Evolutionary conservation across 2,113 vertebrate species (phyloP), one percentile per base, ranked within the genome.

Genomic region (Rhinichthys klamathensis): DNA sequence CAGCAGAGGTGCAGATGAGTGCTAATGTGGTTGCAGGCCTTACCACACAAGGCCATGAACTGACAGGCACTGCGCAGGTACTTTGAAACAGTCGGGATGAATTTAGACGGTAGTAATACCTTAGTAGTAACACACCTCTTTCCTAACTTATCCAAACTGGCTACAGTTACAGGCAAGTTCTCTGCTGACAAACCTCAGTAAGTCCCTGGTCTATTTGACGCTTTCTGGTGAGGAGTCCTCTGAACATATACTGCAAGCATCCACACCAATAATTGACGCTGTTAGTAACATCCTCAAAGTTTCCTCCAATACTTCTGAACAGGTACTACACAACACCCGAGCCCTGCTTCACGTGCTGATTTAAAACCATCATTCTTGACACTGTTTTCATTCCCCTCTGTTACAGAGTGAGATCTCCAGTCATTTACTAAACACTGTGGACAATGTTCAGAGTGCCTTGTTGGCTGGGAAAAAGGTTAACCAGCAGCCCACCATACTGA

Each of bases 11-110:
- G 54, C 93, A 95, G 89, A 89, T 93, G 86, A 95, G 95, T 70
- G 97, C 97, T 73, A 92, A 95, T 88, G 96, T 94, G 27, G 90
- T 99, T 90, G 96, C 93, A 81, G 95, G 95, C 87, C 92, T 98
- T 90, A 98, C 96, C 0, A 84, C 90, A 49, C 86, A 15, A 61
- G 91, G 92, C 13, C 93, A 97, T 27, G 96, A 98, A 88, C 95
- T 98, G 83, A 97, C 93, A 23, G 87, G 91, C 2, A 84, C 87
- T 58, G 94, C 97, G 82, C 96, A 97, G 94, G 97, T 98, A 92
- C 0, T 38, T 78, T 44, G 27, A 1, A n/a, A 74, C 11, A 10
- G 3, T 46, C 1, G 49, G n/a, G 25, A 51, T 56, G 30, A 25
- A 23, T 38, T 75, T n/a, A 70, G n/a, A 49, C 21, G n/a, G 23